Evolutionary conservation across 37 sponge, comb jelly and placozoan species (phyloP).

Genomic region (Lycopodina hypogea): DNA sequence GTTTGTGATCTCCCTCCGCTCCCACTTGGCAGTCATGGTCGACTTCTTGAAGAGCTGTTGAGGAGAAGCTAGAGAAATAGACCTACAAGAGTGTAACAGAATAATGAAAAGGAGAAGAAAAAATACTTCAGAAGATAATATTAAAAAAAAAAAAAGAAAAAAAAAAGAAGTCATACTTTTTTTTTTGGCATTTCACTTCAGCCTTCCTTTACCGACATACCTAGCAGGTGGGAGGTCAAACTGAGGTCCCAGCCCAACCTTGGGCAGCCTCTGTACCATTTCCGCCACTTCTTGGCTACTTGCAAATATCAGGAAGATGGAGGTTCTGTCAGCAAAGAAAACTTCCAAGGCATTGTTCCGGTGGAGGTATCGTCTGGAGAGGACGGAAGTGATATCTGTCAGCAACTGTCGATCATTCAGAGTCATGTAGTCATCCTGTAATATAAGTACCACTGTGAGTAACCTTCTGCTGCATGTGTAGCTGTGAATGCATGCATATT

Average conservation of each 20-base stretch:
- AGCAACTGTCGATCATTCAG: constrained; percentile 54
- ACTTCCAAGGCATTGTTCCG: constrained; percentile 70
- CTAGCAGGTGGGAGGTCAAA: constrained; percentile 74
- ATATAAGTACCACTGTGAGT: too few species aligned
- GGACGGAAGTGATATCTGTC: constrained; percentile 59
- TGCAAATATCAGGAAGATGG: constrained; percentile 62
- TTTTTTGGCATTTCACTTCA: too few species aligned
- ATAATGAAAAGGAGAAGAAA: not conserved
- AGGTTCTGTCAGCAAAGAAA: constrained; percentile 64
- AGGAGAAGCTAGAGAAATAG: constrained; percentile 57
- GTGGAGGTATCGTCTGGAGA: constrained; percentile 68
- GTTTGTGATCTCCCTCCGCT: constrained; percentile 77
- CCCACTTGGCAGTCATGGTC: constrained; percentile 81
- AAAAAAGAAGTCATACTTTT: too few species aligned
- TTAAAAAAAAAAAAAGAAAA: not conserved
- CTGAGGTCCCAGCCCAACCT: constrained; percentile 72
- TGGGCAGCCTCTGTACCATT: constrained; percentile 63
- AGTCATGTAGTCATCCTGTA: constrained; percentile 27
- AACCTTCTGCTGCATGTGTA: not conserved
- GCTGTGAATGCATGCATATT: too few species aligned
- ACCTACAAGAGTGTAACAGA: constrained; percentile 29
- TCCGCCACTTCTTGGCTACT: constrained; percentile 54
- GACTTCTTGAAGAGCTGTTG: constrained; percentile 67
- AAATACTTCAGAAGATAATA: not conserved
- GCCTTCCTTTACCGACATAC: constrained; percentile 15